Conservation (phyloP, 2,888 invertebrate genomes). For the Cheilosia vulpina region DNA sequence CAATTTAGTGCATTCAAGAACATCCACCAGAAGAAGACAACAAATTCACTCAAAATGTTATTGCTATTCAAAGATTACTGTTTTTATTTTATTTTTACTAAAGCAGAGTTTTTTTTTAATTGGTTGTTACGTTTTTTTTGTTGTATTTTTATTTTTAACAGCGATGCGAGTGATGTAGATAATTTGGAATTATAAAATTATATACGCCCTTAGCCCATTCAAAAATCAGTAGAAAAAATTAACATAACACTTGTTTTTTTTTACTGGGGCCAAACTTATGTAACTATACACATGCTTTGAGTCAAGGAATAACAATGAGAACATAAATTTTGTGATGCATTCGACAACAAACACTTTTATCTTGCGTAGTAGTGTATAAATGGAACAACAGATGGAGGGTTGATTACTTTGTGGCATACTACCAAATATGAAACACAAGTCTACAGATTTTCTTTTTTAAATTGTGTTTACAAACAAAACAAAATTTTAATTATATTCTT, state of each 20-base stretch:
- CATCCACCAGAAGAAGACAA: conserved; percentile 55
- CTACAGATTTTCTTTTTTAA: conserved; percentile 9
- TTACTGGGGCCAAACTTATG: conserved; percentile 30
- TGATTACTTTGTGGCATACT: conserved; percentile 42
- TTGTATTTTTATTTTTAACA: conserved; percentile 8
- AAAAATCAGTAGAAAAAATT: conserved; percentile 18
- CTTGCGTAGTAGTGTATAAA: conserved; percentile 37
- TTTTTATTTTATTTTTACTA: conserved; percentile 13
- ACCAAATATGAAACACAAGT: conserved; percentile 45
- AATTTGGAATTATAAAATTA: conserved; percentile 14
- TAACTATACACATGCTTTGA: conserved; percentile 61
- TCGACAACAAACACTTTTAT: conserved; percentile 44
- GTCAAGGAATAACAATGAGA: conserved; percentile 62
- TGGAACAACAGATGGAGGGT: conserved; percentile 51
- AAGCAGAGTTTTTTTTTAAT: conserved; percentile 18
- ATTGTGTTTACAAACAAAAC: conserved; percentile 70
- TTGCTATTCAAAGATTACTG: conserved; percentile 26
- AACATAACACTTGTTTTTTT: conserved; percentile 7
- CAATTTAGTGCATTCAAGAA: conserved; percentile 40
- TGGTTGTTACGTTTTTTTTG: conserved; percentile 23
- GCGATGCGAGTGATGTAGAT: conserved; percentile 43
- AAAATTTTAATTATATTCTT: conserved; percentile 12
- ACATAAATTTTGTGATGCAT: conserved; percentile 53
- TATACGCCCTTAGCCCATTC: conserved; percentile 43
- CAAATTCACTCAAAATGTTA: conserved; percentile 51